phyloP scores from a whole-genome alignment of 2,113 vertebrate species.

The Regulus satrapa region DNA sequence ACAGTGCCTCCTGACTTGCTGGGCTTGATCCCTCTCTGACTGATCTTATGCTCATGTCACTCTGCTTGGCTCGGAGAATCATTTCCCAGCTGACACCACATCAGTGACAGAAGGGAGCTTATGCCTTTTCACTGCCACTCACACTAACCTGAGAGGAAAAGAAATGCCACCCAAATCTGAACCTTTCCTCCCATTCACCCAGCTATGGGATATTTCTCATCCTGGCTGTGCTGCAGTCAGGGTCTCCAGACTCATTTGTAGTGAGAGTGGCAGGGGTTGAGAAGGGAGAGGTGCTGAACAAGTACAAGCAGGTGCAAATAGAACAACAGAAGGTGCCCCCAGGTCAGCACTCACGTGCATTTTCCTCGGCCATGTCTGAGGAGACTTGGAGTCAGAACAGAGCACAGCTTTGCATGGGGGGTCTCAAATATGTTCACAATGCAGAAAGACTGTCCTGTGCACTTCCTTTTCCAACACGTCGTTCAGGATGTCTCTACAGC shows the following conservation, averaged over 20 bases:
- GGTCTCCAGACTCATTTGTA: background rate
- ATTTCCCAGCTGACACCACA: background rate
- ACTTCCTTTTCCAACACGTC: conserved; percentile 32
- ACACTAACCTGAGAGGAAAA: background rate
- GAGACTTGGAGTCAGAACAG: conserved; percentile 43
- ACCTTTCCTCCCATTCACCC: background rate
- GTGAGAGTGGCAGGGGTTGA: background rate
- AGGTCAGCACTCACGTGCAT: conserved; percentile 35
- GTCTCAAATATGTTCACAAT: conserved; percentile 40
- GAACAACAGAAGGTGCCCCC: conserved; percentile 9
- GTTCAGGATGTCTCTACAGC: conserved; percentile 37
- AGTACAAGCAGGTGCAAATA: background rate
- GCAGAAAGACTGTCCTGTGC: conserved; percentile 18
- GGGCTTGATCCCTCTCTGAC: background rate
- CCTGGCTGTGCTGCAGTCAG: background rate
- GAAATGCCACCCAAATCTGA: background rate
- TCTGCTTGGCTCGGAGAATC: background rate
- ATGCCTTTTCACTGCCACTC: background rate
- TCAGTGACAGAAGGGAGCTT: background rate
- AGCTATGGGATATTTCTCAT: background rate
- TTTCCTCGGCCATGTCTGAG: conserved; percentile 58
- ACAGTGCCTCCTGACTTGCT: background rate
- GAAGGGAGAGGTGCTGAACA: background rate
- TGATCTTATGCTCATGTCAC: background rate
- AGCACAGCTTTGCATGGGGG: conserved; percentile 44